Evolutionary conservation across 2,888 invertebrate species (phyloP).

Genomic region (Drosophila emarginata): DNA sequence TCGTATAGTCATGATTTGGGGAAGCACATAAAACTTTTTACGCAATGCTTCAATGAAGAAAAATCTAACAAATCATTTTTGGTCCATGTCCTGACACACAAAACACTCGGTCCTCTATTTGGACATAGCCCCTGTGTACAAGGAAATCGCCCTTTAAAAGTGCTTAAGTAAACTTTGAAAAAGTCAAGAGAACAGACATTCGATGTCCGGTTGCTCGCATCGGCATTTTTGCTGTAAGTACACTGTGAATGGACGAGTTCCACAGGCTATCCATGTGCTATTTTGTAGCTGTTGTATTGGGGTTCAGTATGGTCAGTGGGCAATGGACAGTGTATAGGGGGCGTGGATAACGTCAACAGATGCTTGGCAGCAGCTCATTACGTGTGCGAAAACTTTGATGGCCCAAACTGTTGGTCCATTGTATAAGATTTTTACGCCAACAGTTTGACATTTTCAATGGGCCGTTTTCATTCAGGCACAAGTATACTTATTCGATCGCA

Average conservation of each 20-base stretch:
- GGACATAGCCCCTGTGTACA: not conserved
- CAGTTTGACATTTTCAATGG: slow-evolving; percentile 29
- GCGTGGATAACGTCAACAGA: slow-evolving; percentile 6
- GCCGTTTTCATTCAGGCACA: slow-evolving; percentile 15
- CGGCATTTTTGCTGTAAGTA: slow-evolving; percentile 7
- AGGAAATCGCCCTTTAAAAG: slow-evolving; percentile 42
- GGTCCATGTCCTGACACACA: slow-evolving; percentile 5
- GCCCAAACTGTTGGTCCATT: slow-evolving; percentile 38
- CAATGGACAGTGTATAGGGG: not conserved
- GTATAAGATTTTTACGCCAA: slow-evolving; percentile 28
- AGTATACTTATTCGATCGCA: slow-evolving; percentile 6
- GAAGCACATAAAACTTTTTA: slow-evolving; percentile 31
- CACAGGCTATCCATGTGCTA: not conserved
- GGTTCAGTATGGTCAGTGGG: not conserved
- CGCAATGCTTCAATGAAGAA: slow-evolving; percentile 28
- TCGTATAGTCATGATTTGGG: slow-evolving; percentile 1
- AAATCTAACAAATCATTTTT: slow-evolving; percentile 38
- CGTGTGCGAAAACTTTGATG: slow-evolving; percentile 53
- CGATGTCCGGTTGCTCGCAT: slow-evolving; percentile 24
- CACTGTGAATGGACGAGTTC: not conserved
- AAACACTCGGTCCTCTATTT: not conserved
- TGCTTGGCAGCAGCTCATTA: slow-evolving; percentile 40
- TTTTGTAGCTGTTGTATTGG: not conserved
- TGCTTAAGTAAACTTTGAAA: slow-evolving; percentile 48
- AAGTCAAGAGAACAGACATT: slow-evolving; percentile 54